phyloP scores from a whole-genome alignment of 2,113 vertebrate species.

The Glaucomys volans region DNA sequence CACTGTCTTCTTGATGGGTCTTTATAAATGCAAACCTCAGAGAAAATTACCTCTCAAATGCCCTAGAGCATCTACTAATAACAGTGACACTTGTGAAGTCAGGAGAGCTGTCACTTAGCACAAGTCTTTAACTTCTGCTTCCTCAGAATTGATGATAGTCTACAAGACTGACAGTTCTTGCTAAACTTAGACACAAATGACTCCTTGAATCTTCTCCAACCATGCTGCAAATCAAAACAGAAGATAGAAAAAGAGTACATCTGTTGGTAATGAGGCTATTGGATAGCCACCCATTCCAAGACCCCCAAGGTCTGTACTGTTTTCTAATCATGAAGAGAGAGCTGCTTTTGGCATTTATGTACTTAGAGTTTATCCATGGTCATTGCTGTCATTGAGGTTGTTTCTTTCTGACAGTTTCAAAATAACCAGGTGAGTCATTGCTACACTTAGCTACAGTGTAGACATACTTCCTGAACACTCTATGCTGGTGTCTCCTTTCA shows the following conservation, averaged over 20 bases:
- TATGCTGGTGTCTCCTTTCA: neutral
- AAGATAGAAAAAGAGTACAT: slow-evolving; percentile 43
- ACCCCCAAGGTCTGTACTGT: neutral
- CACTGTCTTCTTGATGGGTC: neutral
- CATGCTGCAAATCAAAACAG: neutral
- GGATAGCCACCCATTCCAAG: neutral
- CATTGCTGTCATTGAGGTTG: neutral
- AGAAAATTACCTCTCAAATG: slow-evolving; percentile 11
- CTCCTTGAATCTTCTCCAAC: slow-evolving; percentile 39
- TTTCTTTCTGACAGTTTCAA: slow-evolving; percentile 5
- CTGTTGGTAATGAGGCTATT: neutral
- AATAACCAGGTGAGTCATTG: neutral
- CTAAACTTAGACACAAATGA: slow-evolving; percentile 51
- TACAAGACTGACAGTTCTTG: neutral
- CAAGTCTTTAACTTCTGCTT: slow-evolving; percentile 4
- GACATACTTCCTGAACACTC: neutral
- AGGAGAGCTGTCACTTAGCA: neutral
- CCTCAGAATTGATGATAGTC: neutral
- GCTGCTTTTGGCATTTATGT: neutral
- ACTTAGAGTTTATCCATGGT: neutral
- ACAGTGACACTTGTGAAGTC: neutral
- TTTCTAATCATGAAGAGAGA: neutral
- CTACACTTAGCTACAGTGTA: neutral
- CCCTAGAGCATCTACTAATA: neutral
- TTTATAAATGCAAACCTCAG: neutral